Conservation (phyloP, 1,140 invertebrate genomes). For the Scaptomyza montana region DNA sequence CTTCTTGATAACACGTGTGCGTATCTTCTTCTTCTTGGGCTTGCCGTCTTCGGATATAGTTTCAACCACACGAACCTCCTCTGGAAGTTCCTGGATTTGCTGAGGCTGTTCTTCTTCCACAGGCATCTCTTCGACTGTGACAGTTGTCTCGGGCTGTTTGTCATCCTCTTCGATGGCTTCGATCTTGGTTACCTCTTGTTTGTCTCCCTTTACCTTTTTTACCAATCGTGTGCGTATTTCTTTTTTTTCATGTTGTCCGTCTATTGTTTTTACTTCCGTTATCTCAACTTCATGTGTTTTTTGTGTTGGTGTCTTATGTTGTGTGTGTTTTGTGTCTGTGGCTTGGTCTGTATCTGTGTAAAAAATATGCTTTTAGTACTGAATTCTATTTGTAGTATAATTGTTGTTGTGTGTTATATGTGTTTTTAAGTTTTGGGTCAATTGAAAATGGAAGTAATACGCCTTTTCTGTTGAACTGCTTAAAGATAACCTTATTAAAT, state of each 20-base stretch:
- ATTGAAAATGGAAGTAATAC: constrained; percentile 72
- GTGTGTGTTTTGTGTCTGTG: constrained; percentile 84
- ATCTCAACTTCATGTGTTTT: constrained; percentile 83
- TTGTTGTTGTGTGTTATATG: constrained; percentile 80
- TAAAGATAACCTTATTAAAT: constrained; percentile 41
- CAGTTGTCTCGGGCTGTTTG: not conserved
- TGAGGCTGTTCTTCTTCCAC: not conserved
- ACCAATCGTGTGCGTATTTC: not conserved
- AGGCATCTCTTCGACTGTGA: not conserved
- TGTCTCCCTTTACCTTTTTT: not conserved
- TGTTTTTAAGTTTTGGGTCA: constrained; percentile 65
- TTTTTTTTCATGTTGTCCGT: constrained; percentile 36
- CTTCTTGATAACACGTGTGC: not conserved
- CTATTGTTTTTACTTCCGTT: constrained; percentile 60
- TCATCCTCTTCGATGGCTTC: not conserved
- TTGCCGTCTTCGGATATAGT: not conserved
- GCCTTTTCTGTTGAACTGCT: constrained; percentile 63
- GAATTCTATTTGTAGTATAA: constrained; percentile 43
- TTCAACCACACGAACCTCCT: not conserved
- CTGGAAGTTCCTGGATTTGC: not conserved
- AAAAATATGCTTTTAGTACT: constrained; percentile 74
- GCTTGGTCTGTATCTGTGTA: constrained; percentile 84
- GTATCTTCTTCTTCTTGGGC: not conserved
- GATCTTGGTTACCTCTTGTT: not conserved
- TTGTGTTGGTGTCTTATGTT: constrained; percentile 83